Conservation (phyloP, 2,797 vertebrate species). For the Semaprochilodus insignis region DNA sequence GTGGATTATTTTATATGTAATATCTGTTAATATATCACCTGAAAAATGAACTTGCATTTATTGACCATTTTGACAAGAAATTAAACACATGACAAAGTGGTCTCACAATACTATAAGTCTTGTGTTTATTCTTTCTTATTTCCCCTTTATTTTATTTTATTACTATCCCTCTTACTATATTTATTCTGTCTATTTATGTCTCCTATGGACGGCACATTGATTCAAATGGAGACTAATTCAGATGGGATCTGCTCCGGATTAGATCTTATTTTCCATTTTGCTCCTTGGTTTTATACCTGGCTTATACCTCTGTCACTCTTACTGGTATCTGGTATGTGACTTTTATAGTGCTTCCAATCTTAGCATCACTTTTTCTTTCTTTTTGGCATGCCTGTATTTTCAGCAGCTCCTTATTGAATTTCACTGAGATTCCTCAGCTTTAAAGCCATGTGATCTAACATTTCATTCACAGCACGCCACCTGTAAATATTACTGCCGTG, state of each 20-base stretch:
- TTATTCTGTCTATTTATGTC: neutral
- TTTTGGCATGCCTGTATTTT: slow-evolving; percentile 29
- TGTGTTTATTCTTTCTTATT: neutral
- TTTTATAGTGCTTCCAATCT: slow-evolving; percentile 24
- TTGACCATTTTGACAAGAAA: too few species aligned
- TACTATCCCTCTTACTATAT: neutral
- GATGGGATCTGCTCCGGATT: neutral
- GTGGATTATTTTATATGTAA: too few species aligned
- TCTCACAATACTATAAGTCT: neutral
- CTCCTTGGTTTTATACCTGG: neutral
- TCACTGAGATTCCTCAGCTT: slow-evolving; percentile 39
- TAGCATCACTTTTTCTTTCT: slow-evolving; percentile 25
- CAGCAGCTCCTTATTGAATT: slow-evolving; percentile 38
- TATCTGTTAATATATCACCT: too few species aligned
- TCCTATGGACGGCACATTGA: neutral
- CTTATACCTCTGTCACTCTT: slow-evolving; percentile 7
- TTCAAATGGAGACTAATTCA: neutral
- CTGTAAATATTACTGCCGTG: slow-evolving; percentile 45
- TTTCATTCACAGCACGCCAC: slow-evolving; percentile 44
- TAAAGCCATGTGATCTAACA: slow-evolving; percentile 24
- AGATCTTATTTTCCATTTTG: neutral
- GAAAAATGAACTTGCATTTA: too few species aligned
- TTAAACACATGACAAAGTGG: too few species aligned
- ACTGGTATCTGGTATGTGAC: slow-evolving; percentile 24
- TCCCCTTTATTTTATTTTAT: neutral